These are phyloP conservation scores for Leptoteleia sp. DNA, from an alignment of 1,140 invertebrate species.

Conservation along the genomic window DNA sequence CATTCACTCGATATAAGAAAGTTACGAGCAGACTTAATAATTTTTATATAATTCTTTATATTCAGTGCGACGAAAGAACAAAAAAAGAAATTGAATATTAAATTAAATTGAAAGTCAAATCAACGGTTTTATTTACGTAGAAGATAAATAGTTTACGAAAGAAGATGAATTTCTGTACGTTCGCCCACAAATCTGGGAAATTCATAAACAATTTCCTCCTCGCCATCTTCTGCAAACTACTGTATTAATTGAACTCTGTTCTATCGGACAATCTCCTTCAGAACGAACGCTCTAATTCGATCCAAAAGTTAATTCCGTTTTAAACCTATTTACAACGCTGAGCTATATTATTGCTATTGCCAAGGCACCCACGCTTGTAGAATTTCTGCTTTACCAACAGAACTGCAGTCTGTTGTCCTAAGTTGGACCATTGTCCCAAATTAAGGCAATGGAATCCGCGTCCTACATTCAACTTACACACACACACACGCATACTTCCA, in stretches of 20 bases:
- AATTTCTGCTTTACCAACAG: constrained; percentile 21
- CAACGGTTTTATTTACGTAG: too few relatives aligned
- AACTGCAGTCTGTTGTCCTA: constrained; percentile 43
- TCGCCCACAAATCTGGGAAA: constrained; percentile 5
- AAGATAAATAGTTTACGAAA: too few relatives aligned
- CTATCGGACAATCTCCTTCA: too few relatives aligned
- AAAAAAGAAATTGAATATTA: too few relatives aligned
- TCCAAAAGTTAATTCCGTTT: constrained; percentile 39
- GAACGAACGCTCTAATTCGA: constrained; percentile 25
- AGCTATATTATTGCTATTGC: constrained; percentile 36
- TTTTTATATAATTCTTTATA: too few relatives aligned
- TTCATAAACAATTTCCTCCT: constrained; percentile 19
- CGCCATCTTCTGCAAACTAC: constrained; percentile 3
- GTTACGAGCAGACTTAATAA: too few relatives aligned
- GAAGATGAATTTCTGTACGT: not conserved
- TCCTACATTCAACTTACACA: constrained; percentile 3
- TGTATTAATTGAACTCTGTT: constrained; percentile 26
- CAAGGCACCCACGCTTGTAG: constrained; percentile 2
- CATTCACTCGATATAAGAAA: too few relatives aligned
- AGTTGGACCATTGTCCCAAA: constrained; percentile 42
- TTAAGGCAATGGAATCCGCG: constrained; percentile 37
- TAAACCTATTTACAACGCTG: constrained; percentile 34
- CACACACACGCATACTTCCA: constrained; percentile 1
- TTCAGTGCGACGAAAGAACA: too few relatives aligned
- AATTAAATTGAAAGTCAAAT: too few relatives aligned